These are phyloP conservation scores for Agrenia bidenticulata DNA, from an alignment of 2,888 invertebrate species.

Conservation along the genomic window DNA sequence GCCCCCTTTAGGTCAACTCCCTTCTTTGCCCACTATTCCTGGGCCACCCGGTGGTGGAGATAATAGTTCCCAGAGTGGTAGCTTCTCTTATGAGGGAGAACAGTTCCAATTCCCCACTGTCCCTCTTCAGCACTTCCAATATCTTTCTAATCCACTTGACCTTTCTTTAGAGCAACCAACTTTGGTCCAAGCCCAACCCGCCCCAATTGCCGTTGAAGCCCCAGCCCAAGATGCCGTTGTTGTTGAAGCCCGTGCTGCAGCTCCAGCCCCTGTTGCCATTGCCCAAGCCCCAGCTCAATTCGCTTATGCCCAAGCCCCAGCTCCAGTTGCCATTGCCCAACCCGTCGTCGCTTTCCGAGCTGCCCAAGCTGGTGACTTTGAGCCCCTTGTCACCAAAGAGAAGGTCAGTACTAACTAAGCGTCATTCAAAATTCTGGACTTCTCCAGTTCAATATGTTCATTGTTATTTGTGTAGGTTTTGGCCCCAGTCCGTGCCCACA, in stretches of 20 bases:
- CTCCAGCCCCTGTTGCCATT: conserved; percentile 22
- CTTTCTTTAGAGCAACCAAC: conserved; percentile 13
- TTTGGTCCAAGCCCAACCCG: conserved; percentile 11
- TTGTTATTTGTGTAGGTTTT: conserved; percentile 30
- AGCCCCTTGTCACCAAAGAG: conserved; percentile 49
- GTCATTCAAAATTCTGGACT: not conserved
- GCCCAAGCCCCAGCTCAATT: conserved; percentile 24
- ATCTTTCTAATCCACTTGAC: conserved; percentile 18
- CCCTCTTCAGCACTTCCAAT: conserved; percentile 5
- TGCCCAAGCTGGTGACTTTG: conserved; percentile 44
- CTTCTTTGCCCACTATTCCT: not conserved
- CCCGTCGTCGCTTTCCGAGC: conserved; percentile 25
- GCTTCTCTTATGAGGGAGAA: not conserved
- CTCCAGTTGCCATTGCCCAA: conserved; percentile 11
- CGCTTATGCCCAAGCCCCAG: conserved; percentile 21
- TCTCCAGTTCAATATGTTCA: not conserved
- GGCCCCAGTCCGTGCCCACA: conserved; percentile 55
- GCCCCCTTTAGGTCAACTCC: conserved; percentile 19
- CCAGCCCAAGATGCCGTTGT: conserved; percentile 23
- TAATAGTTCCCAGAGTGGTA: not conserved
- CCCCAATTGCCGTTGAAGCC: conserved; percentile 23
- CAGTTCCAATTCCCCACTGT: conserved; percentile 1
- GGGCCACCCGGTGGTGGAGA: too few species aligned
- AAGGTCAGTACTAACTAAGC: conserved; percentile 21
- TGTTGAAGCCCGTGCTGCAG: conserved; percentile 30